Base-by-base conservation (phyloP, 1,140 invertebrate genomes). In the Venustaconcha ellipsiformis region DNA sequence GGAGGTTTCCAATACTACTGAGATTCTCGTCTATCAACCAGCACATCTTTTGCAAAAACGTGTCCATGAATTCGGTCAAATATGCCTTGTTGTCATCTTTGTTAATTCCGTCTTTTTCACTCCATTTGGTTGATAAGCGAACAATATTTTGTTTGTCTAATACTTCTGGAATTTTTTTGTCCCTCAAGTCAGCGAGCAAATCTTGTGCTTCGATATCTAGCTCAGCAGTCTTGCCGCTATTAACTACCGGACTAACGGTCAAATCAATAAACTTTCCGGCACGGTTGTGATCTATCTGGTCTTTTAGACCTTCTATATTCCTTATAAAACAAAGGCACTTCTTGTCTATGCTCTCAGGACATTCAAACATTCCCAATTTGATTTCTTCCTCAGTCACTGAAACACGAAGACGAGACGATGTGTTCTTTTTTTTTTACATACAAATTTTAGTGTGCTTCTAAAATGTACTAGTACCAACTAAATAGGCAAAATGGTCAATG, bases 271-370 rank as follows among this genome's bases (percentile, higher is more conserved):
- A 99, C 17, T 97, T 93, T 58, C 95, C 94, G 2, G 96, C 96
- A 86, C 97, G 96, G 56, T 59, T 48, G 57, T 83, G 59, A 26
- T 97, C 89, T 88, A 98, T 96, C 90, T 97, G 96, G 37, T 98
- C 91, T 88, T 98, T 97, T 26, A 99, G 98, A 85, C 98, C 98
- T 88, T 97, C 97, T 84, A 99, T 99, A 86, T 97, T 96, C 67
- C 97, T 92, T 2, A 98, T 93, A 86, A 98, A 98, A 1, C 96
- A 96, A 20, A 99, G 65, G 84, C 96, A 97, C 89, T 98, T 97
- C 85, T 98, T 97, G 88, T 96, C 97, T 0, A 96, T 97, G 82
- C 97, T 97, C 23, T 64, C 13, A 2, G 63, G 64, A 14, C 72
- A 96, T 80, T 95, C 96, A 17, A 99, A 87, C 48, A 99, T 92